Conservation (phyloP, 2,888 invertebrate genomes). For the Lathronympha strigana region DNA sequence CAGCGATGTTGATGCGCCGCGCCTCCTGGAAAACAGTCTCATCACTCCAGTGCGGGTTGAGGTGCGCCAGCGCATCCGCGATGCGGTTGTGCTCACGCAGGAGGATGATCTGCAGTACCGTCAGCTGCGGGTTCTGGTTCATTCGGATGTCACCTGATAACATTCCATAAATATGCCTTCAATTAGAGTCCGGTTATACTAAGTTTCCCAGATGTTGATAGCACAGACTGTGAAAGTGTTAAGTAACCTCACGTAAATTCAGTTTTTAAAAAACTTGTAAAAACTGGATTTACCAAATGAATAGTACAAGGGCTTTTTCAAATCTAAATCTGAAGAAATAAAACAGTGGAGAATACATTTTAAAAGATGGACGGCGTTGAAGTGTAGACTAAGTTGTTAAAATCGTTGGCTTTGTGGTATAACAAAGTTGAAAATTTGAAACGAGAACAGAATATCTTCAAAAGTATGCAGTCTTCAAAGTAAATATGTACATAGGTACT, state of each 20-base stretch:
- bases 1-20: constrained; percentile 87
- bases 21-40: constrained; percentile 90
- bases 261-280: no score
- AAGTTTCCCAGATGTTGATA: no score
- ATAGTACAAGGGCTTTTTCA: no score
- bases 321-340: background rate
- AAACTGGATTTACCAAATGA: no score
- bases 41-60: constrained; percentile 91
- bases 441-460: no score
- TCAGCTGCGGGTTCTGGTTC: constrained; percentile 89
- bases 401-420: background rate
- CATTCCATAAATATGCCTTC: no score
- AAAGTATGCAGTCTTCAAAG: no score
- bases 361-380: background rate
- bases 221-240: no score
- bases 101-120: constrained; percentile 87
- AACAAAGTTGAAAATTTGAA: background rate
- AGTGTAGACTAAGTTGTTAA: background rate
- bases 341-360: background rate
- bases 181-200: no score
- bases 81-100: constrained; percentile 90
- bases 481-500: no score
- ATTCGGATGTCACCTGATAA: constrained; percentile 86
- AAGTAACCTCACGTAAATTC: no score
- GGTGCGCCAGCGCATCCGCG: constrained; percentile 81